Percentiles rank a stretch among this genome's conserved stretches.
These are phyloP conservation scores for Branchipolynoe longqiensis DNA, from an alignment of 2,888 invertebrate species.

Conservation along the genomic window DNA sequence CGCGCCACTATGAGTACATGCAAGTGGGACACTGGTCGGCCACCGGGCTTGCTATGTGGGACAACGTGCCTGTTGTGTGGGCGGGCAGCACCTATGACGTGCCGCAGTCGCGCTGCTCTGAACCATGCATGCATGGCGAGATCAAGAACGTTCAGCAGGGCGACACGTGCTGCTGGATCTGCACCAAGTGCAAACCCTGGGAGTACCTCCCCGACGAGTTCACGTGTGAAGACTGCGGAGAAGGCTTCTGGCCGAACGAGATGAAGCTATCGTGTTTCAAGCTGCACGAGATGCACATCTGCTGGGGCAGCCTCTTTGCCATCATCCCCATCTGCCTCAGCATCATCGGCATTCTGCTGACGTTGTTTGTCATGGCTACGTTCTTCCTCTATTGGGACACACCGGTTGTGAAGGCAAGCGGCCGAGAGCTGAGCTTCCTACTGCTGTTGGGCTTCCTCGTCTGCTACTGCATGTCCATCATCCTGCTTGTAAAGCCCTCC, in stretches of 20 bases:
- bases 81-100: slow-evolving; percentile 77
- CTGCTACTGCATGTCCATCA: slow-evolving; percentile 86
- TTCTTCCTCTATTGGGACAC: slow-evolving; percentile 87
- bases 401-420: slow-evolving; percentile 86
- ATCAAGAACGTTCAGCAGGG: slow-evolving; percentile 82
- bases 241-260: slow-evolving; percentile 78
- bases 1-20: slow-evolving; percentile 77
- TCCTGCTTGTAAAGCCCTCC: slow-evolving; percentile 85
- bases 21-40: slow-evolving; percentile 84
- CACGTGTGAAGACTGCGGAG: slow-evolving; percentile 78
- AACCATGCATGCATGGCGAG: slow-evolving; percentile 81
- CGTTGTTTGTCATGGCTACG: slow-evolving; percentile 85
- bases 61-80: slow-evolving; percentile 79
- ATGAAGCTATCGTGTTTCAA: slow-evolving; percentile 74
- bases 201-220: slow-evolving; percentile 79
- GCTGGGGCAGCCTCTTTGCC: slow-evolving; percentile 84
- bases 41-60: slow-evolving; percentile 82
- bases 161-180: slow-evolving; percentile 83
- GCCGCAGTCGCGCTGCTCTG: slow-evolving; percentile 82
- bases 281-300: slow-evolving; percentile 74
- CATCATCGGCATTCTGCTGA: slow-evolving; percentile 85
- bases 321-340: slow-evolving; percentile 86
- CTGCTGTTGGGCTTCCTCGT: slow-evolving; percentile 85
- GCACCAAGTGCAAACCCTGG: slow-evolving; percentile 77
- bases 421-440: slow-evolving; percentile 86